Base-by-base conservation (phyloP, 2,888 invertebrate genomes). In the Halictus ligatus region DNA sequence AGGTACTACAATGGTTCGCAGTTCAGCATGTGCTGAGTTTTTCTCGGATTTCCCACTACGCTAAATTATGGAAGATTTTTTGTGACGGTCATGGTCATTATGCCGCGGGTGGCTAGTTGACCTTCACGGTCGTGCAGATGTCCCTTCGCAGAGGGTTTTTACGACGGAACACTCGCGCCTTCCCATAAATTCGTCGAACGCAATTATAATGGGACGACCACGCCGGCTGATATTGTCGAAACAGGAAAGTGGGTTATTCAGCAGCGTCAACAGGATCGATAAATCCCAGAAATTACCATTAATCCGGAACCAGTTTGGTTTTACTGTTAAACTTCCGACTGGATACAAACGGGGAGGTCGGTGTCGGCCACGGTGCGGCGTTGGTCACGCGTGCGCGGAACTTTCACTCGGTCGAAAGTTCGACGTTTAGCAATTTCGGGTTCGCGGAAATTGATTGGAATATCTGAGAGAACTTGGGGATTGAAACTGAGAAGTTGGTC, bases 361-460 rank as follows among this genome's bases (percentile, higher is more conserved):
- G 35, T 18, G 48, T 35, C 75, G 71, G 35, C 18, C 10, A 35
- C 35, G 35, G 35, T 7, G 21, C 67, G 35, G 2, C 8, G 67
- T 29, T 50, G 79, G 35, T 50, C 48, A 25, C 58, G 54, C 64
- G 72, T 50, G 50, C 50, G 13, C 64, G 58, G n/a, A 85, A 80
- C 80, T 84, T 80, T 77, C 50, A 50, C 18, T 35, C 15, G 58
- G 73, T 69, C 58, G 85, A 79, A 84, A 84, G 84, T 84, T 85
- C 72, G 48, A 73, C 58, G 82, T 78, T 78, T 60, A 74, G 80
- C 79, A 85, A 85, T 85, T 84, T 84, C 85, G 60, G 58, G 78
- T 84, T 77, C 73, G 64, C 21, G 54, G 73, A 85, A 86, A 85
- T 81, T 81, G 86, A 86, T 86, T 86, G 85, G 85, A 86, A 81